Percentiles rank a stretch among this genome's conserved stretches.
phyloP scores from a whole-genome alignment of 1,140 invertebrate species.

The Lerema accius region DNA sequence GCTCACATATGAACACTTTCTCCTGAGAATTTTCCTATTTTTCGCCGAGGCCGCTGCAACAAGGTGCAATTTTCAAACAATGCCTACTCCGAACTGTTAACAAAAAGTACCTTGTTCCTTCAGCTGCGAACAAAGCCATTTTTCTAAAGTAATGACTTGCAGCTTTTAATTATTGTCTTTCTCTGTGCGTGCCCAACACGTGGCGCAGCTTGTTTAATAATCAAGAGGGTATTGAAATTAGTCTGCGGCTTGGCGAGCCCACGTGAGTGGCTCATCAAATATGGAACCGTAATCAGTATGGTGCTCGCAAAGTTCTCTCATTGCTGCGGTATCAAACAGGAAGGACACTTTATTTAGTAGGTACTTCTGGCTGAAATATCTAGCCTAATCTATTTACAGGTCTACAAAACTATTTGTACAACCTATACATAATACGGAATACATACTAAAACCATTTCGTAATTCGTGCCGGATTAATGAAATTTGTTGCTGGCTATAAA shows the following conservation, averaged over 20 bases:
- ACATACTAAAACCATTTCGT: slow-evolving; percentile 11
- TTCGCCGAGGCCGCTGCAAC: slow-evolving; percentile 58
- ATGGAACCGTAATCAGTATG: slow-evolving; percentile 76
- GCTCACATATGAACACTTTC: slow-evolving; percentile 77
- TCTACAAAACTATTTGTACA: slow-evolving; percentile 6
- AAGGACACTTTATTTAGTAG: slow-evolving; percentile 28
- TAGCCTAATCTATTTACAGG: background rate
- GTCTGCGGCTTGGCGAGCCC: slow-evolving; percentile 61
- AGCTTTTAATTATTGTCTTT: slow-evolving; percentile 43
- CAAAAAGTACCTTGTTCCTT: slow-evolving; percentile 34
- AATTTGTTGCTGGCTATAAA: slow-evolving; percentile 28
- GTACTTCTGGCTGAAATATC: slow-evolving; percentile 2
- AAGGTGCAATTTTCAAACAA: slow-evolving; percentile 45
- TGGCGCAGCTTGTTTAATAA: slow-evolving; percentile 57
- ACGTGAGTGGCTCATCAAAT: slow-evolving; percentile 77
- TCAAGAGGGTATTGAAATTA: slow-evolving; percentile 74
- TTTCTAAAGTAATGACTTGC: slow-evolving; percentile 47
- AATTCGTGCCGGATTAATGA: slow-evolving; percentile 21
- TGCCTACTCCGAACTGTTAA: slow-evolving; percentile 12
- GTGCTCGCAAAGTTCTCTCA: slow-evolving; percentile 59
- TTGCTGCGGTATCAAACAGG: slow-evolving; percentile 47
- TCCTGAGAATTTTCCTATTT: slow-evolving; percentile 73
- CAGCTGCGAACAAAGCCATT: slow-evolving; percentile 31
- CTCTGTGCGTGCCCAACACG: slow-evolving; percentile 35
- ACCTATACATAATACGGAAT: slow-evolving; percentile 1